These are phyloP conservation scores for Mesorhabditis belari DNA, from an alignment of 2,888 invertebrate genomes.

Conservation along the genomic window DNA sequence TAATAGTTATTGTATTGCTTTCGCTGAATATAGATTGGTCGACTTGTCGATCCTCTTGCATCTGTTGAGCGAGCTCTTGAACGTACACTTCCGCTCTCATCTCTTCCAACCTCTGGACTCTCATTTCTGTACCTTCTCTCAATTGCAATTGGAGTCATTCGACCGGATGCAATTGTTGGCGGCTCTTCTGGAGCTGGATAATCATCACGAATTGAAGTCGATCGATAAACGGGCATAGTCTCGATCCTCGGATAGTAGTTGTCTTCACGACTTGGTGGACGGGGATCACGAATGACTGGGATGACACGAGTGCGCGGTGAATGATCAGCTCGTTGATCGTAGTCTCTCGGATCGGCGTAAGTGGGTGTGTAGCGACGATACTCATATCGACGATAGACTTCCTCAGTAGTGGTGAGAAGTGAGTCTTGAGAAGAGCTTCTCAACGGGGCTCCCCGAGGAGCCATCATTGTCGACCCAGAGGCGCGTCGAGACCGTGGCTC, in stretches of 20 bases:
- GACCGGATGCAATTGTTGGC: too few relatives aligned
- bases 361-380: not conserved
- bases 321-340: not conserved
- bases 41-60: not conserved
- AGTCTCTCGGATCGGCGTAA: too few relatives aligned
- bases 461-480: not conserved
- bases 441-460: not conserved
- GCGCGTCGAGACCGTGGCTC: not conserved
- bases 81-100: too few relatives aligned
- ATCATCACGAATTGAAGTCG: not conserved
- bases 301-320: not conserved
- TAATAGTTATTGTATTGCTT: not conserved
- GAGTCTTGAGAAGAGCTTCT: not conserved
- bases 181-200: too few relatives aligned
- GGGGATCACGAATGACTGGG: not conserved
- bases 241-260: too few relatives aligned
- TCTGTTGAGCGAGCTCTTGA: not conserved
- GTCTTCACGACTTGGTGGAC: not conserved
- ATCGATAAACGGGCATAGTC: not conserved
- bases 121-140: not conserved
- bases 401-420: not conserved
- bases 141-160: not conserved
- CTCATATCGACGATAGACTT: not conserved
- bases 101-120: conserved; percentile 6
- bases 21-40: not conserved